These are phyloP conservation scores for Leucosticte australis DNA, from an alignment of 2,113 vertebrate genomes.

Conservation along the genomic window DNA sequence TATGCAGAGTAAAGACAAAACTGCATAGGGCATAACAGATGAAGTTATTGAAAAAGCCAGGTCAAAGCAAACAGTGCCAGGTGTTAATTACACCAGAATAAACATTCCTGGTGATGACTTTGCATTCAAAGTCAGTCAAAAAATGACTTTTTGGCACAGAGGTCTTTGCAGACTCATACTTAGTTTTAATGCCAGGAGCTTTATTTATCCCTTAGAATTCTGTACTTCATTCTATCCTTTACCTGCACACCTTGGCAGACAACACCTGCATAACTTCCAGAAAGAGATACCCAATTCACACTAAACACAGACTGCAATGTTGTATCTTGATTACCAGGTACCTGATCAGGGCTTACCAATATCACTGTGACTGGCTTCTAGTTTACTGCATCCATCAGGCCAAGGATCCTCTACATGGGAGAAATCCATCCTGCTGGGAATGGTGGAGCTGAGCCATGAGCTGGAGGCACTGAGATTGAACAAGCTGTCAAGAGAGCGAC, in stretches of 20 bases:
- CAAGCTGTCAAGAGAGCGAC: slow-evolving; percentile 71
- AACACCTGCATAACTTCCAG: background rate
- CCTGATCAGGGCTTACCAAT: background rate
- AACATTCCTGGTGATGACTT: background rate
- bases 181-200: background rate
- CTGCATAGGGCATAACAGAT: background rate
- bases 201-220: background rate
- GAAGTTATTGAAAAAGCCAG: background rate
- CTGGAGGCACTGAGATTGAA: slow-evolving; percentile 73
- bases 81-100: background rate
- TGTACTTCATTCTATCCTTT: background rate
- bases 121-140: background rate
- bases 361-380: background rate
- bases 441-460: slow-evolving; percentile 75
- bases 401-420: slow-evolving; percentile 43
- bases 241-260: background rate
- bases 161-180: background rate
- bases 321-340: background rate
- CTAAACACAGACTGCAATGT: background rate
- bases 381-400: background rate
- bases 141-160: background rate
- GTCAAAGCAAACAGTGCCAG: background rate
- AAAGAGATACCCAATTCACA: background rate
- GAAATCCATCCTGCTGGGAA: slow-evolving; percentile 59
- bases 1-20: background rate